Evolutionary conservation across 2,888 invertebrate species (phyloP), one percentile per base, ranked within the genome.

Genomic region (Zele albiditarsus): DNA sequence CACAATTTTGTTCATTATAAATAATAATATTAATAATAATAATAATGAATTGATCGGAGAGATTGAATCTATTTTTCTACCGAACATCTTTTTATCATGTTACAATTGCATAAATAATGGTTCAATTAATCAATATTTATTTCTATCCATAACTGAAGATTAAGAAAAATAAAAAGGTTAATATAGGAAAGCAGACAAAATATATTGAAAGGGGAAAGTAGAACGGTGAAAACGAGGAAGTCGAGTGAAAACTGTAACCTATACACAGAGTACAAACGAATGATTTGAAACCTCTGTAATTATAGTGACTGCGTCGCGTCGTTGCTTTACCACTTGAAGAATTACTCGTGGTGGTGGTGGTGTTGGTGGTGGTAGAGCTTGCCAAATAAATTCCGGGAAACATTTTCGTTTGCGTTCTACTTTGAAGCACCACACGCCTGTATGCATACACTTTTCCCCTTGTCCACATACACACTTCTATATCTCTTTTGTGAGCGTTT

Each of bases 161-260:
- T 58, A 65, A 69, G 68, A 65, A 27, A 46, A 76, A 57, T 62
- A 38, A 65, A 31, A 62, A 42, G 42, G 66, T 38, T 38, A 25
- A 27, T 46, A 67, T 58, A 58, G 65, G 62, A 73, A 73, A 57
- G 8, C 12, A 42, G 23, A 46, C 12, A 16, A 31, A 25, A 53
- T 68, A 38, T 23, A 62, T 42, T 25, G 62, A 71, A 67, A 69
- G 42, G 87, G 85, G 87, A 88, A 88, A 88, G 88, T 88, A 86
- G 88, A 88, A 88, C 88, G 86, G 87, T 88, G 88, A 88, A 88
- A 88, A 88, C 86, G 85, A 88, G 87, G 86, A 87, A 88, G 88
- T 87, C 85, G 78, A 85, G 87, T 86, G 88, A 88, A 87, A 88
- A 88, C 85, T 83, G 23, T 53, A 53, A 78, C 79, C 82, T 82